Conservation (phyloP, 2,113 vertebrate genomes). For the Thryonomys swinderianus region DNA sequence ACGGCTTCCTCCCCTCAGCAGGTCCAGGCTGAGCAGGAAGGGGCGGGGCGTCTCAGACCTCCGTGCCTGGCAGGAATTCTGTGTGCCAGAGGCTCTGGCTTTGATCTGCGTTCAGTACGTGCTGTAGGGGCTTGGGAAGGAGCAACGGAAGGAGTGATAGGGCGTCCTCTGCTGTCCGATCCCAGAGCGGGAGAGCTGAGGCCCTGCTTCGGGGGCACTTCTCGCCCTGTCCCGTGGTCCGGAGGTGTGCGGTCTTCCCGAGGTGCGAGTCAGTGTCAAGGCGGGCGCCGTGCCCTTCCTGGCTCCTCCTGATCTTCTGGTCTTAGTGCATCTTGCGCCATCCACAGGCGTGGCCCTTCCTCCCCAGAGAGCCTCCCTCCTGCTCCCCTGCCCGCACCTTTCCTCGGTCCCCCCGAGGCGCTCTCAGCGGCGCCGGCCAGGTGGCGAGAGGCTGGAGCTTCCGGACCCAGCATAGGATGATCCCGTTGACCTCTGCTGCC, state of each 20-base stretch:
- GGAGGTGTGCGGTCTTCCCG: background rate
- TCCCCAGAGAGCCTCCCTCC: background rate
- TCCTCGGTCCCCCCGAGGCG: background rate
- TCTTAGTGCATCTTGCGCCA: background rate
- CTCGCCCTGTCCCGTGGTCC: background rate
- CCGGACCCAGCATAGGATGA: background rate
- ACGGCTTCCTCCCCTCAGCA: background rate
- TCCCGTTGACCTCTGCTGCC: background rate
- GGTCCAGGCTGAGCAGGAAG: background rate
- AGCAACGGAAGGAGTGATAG: background rate
- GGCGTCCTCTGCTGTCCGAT: background rate
- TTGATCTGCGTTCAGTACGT: too few species aligned
- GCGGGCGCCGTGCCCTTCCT: too few species aligned
- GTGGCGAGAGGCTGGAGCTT: background rate
- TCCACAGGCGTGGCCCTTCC: background rate
- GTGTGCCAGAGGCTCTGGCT: too few species aligned
- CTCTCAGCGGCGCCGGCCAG: too few species aligned
- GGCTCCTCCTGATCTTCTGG: background rate
- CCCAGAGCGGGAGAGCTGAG: background rate
- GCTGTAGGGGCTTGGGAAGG: background rate
- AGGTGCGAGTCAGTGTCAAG: background rate
- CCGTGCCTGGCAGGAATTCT: too few species aligned
- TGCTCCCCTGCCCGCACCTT: too few species aligned
- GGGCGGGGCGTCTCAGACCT: background rate
- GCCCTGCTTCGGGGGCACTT: background rate